A percentile compares a stretch with the other conserved stretches of the same genome.
Conservation (phyloP, 2,113 vertebrate species). For the Toxostoma redivivum region DNA sequence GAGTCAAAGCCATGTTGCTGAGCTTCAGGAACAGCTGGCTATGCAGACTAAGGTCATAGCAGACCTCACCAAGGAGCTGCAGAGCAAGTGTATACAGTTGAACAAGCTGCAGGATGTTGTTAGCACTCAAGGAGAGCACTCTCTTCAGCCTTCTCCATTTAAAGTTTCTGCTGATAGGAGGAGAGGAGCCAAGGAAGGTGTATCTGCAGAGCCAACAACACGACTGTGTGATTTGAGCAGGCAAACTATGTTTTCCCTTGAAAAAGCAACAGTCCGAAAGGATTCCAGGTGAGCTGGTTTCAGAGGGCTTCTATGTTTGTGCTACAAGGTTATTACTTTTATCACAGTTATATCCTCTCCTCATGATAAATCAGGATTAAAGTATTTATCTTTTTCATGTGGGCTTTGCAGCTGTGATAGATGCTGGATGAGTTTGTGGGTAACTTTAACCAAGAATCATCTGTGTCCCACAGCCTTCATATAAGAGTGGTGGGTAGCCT, state of each 20-base stretch:
- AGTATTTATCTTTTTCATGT: background rate
- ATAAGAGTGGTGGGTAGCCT: background rate
- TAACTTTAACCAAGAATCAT: background rate
- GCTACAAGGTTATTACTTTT: background rate
- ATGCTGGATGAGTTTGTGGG: background rate
- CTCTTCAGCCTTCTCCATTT: conserved; percentile 61
- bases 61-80: conserved; percentile 84
- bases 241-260: conserved; percentile 84
- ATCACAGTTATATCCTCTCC: background rate
- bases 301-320: background rate
- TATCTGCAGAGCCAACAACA: conserved; percentile 89
- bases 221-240: conserved; percentile 78
- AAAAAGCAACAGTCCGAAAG: conserved; percentile 86
- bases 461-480: background rate
- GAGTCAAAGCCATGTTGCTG: conserved; percentile 73
- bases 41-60: conserved; percentile 76
- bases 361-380: background rate
- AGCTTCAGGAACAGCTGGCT: conserved; percentile 81
- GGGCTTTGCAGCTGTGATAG: background rate
- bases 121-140: conserved; percentile 67
- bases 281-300: conserved; percentile 81
- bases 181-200: conserved; percentile 89
- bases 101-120: conserved; percentile 85
- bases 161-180: conserved; percentile 75
- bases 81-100: conserved; percentile 83